phyloP scores from a whole-genome alignment of 2,113 vertebrate genomes.

The Gymnogyps californianus region DNA sequence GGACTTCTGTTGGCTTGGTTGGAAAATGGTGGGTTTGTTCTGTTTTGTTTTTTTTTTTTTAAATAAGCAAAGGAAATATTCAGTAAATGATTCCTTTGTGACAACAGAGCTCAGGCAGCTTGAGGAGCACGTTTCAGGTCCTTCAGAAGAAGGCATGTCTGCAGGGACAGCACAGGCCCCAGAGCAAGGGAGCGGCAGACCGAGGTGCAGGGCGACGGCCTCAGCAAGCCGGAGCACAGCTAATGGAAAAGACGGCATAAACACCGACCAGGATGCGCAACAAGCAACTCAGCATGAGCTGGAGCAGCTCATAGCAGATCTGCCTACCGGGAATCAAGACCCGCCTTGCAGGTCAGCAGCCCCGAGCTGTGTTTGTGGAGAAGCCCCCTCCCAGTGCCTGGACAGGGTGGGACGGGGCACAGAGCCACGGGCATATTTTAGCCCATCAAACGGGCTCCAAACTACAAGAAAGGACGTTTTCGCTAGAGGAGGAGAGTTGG shows the following conservation, averaged over 20 bases:
- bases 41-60: neutral
- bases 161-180: neutral
- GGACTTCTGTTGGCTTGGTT: fast-evolving
- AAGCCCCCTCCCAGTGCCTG: neutral
- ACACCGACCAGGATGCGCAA: fast-evolving
- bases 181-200: too few relatives aligned
- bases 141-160: neutral
- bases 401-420: neutral
- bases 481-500: neutral
- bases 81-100: neutral
- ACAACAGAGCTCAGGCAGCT: neutral
- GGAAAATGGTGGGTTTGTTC: neutral
- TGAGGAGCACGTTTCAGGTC: fast-evolving
- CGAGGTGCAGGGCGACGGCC: fast-evolving
- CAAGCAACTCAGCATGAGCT: fast-evolving
- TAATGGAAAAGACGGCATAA: fast-evolving
- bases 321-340: fast-evolving
- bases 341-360: neutral
- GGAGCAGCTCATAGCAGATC: neutral
- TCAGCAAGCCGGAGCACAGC: neutral
- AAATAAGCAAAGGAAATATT: neutral
- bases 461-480: neutral
- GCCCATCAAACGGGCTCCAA: neutral
- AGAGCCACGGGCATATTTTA: neutral
- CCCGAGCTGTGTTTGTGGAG: neutral